Evolutionary conservation across 2,797 vertebrate genomes (phyloP).

Genomic region (Alectoris magna): DNA sequence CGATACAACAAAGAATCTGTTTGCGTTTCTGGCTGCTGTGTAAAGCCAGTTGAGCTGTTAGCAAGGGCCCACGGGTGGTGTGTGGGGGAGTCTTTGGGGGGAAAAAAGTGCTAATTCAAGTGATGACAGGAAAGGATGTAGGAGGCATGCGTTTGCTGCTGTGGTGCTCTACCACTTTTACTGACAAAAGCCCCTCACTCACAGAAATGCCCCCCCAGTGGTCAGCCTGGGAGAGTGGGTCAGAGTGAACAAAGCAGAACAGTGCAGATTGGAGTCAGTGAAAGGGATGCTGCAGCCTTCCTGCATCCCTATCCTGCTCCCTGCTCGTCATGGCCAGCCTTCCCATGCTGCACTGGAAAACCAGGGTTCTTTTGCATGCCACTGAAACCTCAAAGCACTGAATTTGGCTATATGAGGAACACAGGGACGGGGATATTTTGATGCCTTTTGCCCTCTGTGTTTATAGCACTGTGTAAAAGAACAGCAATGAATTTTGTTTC

Average conservation of each 20-base stretch:
- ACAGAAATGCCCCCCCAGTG: background rate
- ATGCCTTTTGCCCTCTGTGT: background rate
- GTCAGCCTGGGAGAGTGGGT: background rate
- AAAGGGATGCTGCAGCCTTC: background rate
- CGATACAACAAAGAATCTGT: background rate
- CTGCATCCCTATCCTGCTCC: background rate
- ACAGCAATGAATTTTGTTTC: background rate
- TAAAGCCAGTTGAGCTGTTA: background rate
- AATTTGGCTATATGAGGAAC: background rate
- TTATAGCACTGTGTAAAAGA: background rate
- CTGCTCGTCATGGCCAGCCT: background rate
- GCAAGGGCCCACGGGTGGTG: background rate
- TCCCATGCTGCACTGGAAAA: background rate
- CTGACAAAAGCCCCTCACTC: background rate
- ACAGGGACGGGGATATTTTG: background rate
- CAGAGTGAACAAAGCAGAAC: background rate
- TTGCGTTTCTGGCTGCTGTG: background rate
- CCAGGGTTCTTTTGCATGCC: background rate
- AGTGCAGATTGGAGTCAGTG: background rate
- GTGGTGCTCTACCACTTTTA: background rate
- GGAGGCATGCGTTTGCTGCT: background rate
- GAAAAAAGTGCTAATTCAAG: background rate
- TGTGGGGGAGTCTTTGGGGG: background rate
- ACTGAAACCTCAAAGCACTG: background rate
- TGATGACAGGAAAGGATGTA: background rate